These are phyloP conservation scores for Gadopsis marmoratus DNA, from an alignment of 2,797 vertebrate genomes.

Conservation along the genomic window DNA sequence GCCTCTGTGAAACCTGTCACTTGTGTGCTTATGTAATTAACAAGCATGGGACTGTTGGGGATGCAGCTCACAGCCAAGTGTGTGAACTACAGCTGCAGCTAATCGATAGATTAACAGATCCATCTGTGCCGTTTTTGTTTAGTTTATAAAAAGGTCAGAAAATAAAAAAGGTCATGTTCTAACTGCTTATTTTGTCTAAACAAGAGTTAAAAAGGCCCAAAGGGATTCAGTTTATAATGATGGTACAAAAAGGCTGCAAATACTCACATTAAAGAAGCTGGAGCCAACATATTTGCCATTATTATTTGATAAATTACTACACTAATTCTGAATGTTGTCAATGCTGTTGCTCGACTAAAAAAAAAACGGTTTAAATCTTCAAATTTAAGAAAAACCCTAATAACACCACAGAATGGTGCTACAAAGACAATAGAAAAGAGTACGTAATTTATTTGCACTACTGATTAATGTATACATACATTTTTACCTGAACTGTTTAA, in stretches of 20 bases:
- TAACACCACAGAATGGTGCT: too few relatives aligned
- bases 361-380: background rate
- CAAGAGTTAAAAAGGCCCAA: background rate
- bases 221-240: background rate
- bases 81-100: constrained; percentile 12
- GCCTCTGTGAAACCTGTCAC: constrained; percentile 72
- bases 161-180: background rate
- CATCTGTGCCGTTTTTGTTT: background rate
- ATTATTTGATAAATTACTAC: background rate
- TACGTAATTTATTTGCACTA: too few relatives aligned
- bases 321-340: background rate
- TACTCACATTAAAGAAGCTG: constrained; percentile 3
- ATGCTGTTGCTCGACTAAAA: background rate
- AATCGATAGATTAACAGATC: constrained; percentile 41
- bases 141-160: background rate
- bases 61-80: constrained; percentile 46
- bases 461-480: too few relatives aligned
- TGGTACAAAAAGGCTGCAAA: background rate
- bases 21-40: constrained; percentile 70
- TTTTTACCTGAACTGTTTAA: too few relatives aligned
- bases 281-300: background rate
- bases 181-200: background rate
- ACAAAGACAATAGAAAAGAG: too few relatives aligned
- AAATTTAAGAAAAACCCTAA: background rate
- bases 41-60: constrained; percentile 53